Percentiles rank a stretch among this genome's conserved stretches.
phyloP scores from a whole-genome alignment of 23 tunicate species.

The Trididemnum clinides region DNA sequence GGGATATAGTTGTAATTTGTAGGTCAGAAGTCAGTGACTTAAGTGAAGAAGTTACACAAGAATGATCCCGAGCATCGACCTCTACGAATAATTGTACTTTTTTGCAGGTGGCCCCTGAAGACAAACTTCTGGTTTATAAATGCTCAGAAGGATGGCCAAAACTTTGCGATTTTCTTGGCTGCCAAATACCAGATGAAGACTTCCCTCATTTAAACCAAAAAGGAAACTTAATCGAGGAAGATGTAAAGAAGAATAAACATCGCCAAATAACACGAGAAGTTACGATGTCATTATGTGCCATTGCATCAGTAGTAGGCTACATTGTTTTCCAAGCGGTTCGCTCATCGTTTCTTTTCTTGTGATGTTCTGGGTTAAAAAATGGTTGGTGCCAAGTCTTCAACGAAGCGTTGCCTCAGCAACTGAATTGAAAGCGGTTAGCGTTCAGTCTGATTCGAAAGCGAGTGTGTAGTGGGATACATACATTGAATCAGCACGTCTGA shows the following conservation, averaged over 20 bases:
- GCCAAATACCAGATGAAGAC: slow-evolving; percentile 54
- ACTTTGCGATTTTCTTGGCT: slow-evolving; percentile 57
- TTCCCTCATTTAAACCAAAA: slow-evolving; percentile 72
- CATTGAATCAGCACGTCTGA: too few relatives aligned
- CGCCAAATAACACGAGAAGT: slow-evolving; percentile 52
- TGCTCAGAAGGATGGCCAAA: slow-evolving; percentile 68
- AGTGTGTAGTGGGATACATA: too few relatives aligned
- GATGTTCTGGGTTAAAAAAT: too few relatives aligned
- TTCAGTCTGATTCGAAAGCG: too few relatives aligned
- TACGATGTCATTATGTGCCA: slow-evolving; percentile 49
- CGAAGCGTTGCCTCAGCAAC: too few relatives aligned
- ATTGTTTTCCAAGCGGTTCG: slow-evolving; percentile 14
- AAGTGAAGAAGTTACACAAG: too few relatives aligned
- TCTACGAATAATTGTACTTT: too few relatives aligned
- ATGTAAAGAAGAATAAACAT: slow-evolving; percentile 4
- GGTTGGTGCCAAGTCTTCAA: too few relatives aligned
- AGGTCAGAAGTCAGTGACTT: too few relatives aligned
- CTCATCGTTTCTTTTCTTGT: neutral
- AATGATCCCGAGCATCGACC: too few relatives aligned
- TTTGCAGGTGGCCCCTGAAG: slow-evolving; percentile 58
- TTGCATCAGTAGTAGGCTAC: slow-evolving; percentile 56
- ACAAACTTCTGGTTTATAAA: slow-evolving; percentile 58
- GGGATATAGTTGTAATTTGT: too few relatives aligned
- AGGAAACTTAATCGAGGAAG: slow-evolving; percentile 48
- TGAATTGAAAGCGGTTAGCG: too few relatives aligned